Base-by-base conservation (phyloP, 2,113 vertebrate genomes). In the Baryphthengus martii region DNA sequence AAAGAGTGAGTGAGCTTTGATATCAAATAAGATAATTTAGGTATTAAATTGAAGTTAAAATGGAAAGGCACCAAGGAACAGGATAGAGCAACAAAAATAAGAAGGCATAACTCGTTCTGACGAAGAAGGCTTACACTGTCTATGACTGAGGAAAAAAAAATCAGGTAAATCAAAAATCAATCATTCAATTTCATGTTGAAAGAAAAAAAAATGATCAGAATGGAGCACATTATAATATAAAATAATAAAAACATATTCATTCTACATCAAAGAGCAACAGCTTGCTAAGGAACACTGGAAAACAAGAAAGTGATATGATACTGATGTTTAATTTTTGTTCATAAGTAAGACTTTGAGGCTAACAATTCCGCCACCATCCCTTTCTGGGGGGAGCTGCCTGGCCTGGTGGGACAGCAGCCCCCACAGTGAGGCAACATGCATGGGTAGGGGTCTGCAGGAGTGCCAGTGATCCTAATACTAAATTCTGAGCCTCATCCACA, bases 371-470 rank as follows among this genome's bases (percentile, higher is more conserved):
- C 10, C 4, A 1, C 1, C 25, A 12, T 16, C 7, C 33, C 16
- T 45, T 58, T 9, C 23, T 56, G 9, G 6, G 7, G 10, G 9
- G 2, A 85, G 13, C 11, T 39, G 13, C 39, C 9, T 45, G 13
- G 24, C 11, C 16, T 4, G 5, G 3, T 0, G 1, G 1, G 42
- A 50, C 10, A 75, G 26, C 42, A 75, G 17, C 3, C 7, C 20
- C 10, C 15, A 10, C 4, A 18, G 10, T 17, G 21, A 68, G 21
- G 47, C 26, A 70, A 13, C 18, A 13, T 40, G 24, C 24, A 14
- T 26, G 8, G 7, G 6, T 9, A 15, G 49, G 7, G 28, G 11
- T 65, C 42, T 58, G 13, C 13, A 35, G 19, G 21, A 66, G 25
- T 21, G 9, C 7, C 0, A 0, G 17, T 25, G 47, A 19, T 49